Percentiles rank a stretch among this genome's conserved stretches.
Conservation (phyloP, 1,140 invertebrate genomes). For the Paramacrobiotus metropolitanus region DNA sequence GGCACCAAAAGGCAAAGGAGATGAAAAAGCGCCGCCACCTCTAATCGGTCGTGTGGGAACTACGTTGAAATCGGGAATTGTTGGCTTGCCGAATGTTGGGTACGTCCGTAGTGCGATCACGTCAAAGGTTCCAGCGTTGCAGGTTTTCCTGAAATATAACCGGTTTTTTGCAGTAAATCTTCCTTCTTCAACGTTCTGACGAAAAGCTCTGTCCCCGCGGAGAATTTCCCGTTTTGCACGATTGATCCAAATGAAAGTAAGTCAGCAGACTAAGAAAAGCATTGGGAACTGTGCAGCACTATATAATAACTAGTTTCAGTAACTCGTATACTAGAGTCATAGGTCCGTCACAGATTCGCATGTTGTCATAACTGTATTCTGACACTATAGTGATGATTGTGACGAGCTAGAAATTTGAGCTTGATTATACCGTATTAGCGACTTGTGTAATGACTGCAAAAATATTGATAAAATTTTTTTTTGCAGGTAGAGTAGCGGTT, state of each 20-base stretch:
- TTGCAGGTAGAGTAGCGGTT: slow-evolving; percentile 83
- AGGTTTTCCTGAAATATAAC: too few species aligned
- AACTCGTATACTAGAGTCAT: too few species aligned
- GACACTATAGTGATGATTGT: too few species aligned
- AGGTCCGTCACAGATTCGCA: too few species aligned
- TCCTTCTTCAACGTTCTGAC: slow-evolving; percentile 99
- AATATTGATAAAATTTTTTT: too few species aligned
- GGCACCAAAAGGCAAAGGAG: slow-evolving; percentile 66
- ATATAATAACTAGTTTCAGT: not conserved
- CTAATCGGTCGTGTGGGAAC: slow-evolving; percentile 92
- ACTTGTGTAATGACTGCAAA: too few species aligned
- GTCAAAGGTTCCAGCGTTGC: too few species aligned
- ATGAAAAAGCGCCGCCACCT: slow-evolving; percentile 51
- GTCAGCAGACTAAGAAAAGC: slow-evolving; percentile 29
- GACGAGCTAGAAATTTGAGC: too few species aligned
- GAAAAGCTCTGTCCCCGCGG: slow-evolving; percentile 77
- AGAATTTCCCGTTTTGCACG: slow-evolving; percentile 99
- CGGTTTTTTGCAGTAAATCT: slow-evolving; percentile 47
- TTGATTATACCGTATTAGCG: too few species aligned
- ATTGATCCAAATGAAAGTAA: slow-evolving; percentile 99
- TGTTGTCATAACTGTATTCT: too few species aligned
- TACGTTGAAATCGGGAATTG: slow-evolving; percentile 85
- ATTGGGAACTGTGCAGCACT: not conserved
- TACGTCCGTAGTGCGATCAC: too few species aligned
- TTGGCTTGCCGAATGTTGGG: slow-evolving; percentile 86